phyloP scores from a whole-genome alignment of 30 jellyfish, hydroid and myxozoan genomes.

The Chironex yamaguchii region DNA sequence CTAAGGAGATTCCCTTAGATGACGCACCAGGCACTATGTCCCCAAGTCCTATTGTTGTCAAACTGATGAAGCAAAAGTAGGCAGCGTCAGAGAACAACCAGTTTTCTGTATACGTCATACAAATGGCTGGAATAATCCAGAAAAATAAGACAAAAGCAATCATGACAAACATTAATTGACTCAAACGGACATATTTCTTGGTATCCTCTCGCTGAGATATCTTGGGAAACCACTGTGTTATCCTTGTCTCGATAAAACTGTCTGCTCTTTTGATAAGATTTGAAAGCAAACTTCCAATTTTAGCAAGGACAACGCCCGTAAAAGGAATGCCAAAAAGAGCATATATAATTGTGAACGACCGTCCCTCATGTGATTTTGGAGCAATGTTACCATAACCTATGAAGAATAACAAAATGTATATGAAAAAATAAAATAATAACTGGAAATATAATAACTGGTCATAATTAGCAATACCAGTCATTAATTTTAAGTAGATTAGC shows the following conservation, averaged over 20 bases:
- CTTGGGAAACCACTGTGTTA: slow-evolving; percentile 77
- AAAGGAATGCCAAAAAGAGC: slow-evolving; percentile 80
- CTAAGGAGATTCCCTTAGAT: slow-evolving; percentile 32
- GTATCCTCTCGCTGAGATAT: slow-evolving; percentile 39
- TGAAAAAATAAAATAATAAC: no score
- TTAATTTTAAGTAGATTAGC: no score
- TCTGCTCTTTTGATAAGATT: slow-evolving; percentile 70
- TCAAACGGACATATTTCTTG: slow-evolving; percentile 61
- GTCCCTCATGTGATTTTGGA: slow-evolving; percentile 71
- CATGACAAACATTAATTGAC: slow-evolving; percentile 61
- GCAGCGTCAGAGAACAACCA: slow-evolving; percentile 65
- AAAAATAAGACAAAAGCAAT: slow-evolving; percentile 23
- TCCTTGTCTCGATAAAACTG: slow-evolving; percentile 48
- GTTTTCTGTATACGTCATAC: slow-evolving; percentile 37
- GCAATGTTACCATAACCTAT: slow-evolving; percentile 79
- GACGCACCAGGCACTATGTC: slow-evolving; percentile 75
- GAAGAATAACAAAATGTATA: neutral
- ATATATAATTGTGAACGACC: slow-evolving; percentile 50
- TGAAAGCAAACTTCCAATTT: slow-evolving; percentile 66
- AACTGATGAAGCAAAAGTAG: slow-evolving; percentile 75
- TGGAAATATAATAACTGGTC: no score
- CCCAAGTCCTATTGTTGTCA: slow-evolving; percentile 76
- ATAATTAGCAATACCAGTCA: no score
- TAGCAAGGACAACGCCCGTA: slow-evolving; percentile 78
- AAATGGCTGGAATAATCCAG: slow-evolving; percentile 75